Conservation (phyloP, 1,140 invertebrate species). For the Bilobella aurantiaca region DNA sequence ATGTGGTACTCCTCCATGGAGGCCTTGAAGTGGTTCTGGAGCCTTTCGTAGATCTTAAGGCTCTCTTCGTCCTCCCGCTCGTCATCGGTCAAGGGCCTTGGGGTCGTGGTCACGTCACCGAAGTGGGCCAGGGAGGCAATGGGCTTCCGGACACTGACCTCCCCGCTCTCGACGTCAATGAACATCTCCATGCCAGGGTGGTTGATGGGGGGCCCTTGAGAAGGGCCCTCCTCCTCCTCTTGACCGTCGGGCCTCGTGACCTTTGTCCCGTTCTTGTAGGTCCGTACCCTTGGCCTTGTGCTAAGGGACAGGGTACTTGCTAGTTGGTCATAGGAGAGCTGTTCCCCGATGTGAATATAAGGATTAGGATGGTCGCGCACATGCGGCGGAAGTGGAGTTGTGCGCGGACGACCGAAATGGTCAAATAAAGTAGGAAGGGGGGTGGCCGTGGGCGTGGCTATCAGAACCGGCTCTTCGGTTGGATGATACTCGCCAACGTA, state of each 20-base stretch:
- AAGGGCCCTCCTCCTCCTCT: conserved; percentile 5
- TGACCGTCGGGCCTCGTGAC: no score
- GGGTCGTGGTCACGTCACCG: conserved; percentile 5
- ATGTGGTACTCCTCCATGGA: conserved; percentile 12
- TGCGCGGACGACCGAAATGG: neutral
- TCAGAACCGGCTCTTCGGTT: neutral
- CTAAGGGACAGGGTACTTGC: neutral
- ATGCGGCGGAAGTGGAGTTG: no score
- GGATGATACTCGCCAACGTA: neutral
- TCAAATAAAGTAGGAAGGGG: neutral
- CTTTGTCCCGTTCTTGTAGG: neutral
- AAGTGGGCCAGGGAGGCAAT: conserved; percentile 18
- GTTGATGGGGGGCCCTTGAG: neutral
- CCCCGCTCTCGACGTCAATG: conserved; percentile 32
- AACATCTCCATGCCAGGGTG: conserved; percentile 20
- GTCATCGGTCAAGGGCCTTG: conserved; percentile 11
- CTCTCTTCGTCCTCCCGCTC: conserved; percentile 19
- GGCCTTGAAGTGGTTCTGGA: conserved; percentile 19
- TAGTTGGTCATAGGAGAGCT: neutral
- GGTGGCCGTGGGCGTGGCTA: neutral
- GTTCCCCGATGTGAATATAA: neutral
- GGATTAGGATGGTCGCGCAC: no score
- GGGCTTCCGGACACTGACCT: conserved; percentile 31
- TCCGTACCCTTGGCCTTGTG: neutral
- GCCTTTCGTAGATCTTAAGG: conserved; percentile 14